Evolutionary conservation across 2,113 vertebrate species (phyloP).

Genomic region (Setophaga petechia): DNA sequence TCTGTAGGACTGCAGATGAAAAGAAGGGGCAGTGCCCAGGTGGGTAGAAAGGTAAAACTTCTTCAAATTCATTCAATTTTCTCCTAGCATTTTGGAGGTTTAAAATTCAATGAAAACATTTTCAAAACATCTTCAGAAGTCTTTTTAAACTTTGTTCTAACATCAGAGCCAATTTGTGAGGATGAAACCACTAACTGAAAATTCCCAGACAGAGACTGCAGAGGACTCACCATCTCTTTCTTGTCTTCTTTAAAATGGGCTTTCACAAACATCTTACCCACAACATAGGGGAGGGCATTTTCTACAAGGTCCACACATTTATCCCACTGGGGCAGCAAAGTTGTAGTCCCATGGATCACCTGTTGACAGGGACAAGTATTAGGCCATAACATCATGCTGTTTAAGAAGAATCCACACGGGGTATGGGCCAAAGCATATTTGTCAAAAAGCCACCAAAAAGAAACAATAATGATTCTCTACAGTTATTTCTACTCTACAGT

Average conservation of each 20-base stretch:
- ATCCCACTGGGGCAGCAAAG: slow-evolving; percentile 92
- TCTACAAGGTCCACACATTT: slow-evolving; percentile 95
- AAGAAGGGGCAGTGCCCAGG: background rate
- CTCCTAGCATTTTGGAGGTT: accelerated
- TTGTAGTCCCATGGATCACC: slow-evolving; percentile 92
- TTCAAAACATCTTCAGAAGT: too few relatives aligned
- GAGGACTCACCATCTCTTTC: slow-evolving; percentile 87
- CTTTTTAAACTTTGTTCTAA: background rate
- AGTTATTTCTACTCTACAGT: background rate
- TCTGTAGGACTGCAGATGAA: background rate
- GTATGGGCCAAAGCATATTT: background rate
- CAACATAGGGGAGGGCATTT: slow-evolving; percentile 85
- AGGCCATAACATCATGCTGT: background rate
- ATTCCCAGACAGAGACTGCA: background rate
- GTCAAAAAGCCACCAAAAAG: background rate
- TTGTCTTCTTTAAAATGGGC: slow-evolving; percentile 96
- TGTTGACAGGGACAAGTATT: slow-evolving; percentile 47
- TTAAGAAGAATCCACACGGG: background rate
- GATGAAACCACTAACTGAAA: background rate
- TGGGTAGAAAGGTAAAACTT: background rate
- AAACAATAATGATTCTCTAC: background rate
- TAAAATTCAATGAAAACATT: background rate
- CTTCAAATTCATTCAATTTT: background rate
- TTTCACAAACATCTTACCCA: slow-evolving; percentile 92
- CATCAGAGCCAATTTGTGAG: background rate